These are phyloP conservation scores for Sebastes oblongus DNA, from an alignment of 2,797 vertebrate species.

Conservation along the genomic window DNA sequence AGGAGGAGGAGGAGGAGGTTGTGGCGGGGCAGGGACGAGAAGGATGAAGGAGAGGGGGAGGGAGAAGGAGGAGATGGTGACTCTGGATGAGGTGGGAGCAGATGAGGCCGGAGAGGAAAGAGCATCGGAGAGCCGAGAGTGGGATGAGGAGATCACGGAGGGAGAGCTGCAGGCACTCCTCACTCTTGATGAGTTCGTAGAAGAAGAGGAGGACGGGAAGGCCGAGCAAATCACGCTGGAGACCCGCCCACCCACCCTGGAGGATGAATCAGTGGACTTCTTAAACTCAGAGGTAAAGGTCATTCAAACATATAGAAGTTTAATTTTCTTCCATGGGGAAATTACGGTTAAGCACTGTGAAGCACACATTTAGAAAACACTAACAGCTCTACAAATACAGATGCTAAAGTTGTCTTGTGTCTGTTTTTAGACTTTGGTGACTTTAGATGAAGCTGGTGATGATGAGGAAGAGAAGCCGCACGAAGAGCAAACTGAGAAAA, in stretches of 20 bases:
- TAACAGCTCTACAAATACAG: neutral
- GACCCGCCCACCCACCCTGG: conserved; percentile 16
- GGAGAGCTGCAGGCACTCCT: conserved; percentile 79
- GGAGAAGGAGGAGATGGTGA: conserved; percentile 55
- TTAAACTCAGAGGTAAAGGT: conserved; percentile 70
- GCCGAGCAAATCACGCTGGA: conserved; percentile 11
- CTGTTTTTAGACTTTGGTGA: conserved; percentile 67
- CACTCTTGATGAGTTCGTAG: conserved; percentile 88
- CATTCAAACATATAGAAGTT: neutral
- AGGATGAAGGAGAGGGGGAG: neutral
- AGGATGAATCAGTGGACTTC: conserved; percentile 40
- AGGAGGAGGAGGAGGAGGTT: neutral
- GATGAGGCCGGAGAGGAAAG: conserved; percentile 52
- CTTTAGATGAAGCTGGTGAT: conserved; percentile 83
- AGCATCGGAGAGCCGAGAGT: conserved; percentile 18
- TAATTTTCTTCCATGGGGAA: neutral
- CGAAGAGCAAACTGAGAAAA: conserved; percentile 10
- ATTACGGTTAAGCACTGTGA: neutral
- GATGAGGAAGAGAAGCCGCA: conserved; percentile 44
- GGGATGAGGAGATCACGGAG: conserved; percentile 29
- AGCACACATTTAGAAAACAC: neutral
- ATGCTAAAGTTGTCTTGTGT: neutral
- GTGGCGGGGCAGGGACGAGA: conserved; percentile 20
- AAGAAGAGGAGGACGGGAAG: conserved; percentile 78
- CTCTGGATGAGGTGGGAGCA: conserved; percentile 75